These are phyloP conservation scores for Papilio demoleus DNA, from an alignment of 2,888 invertebrate species.

Conservation along the genomic window DNA sequence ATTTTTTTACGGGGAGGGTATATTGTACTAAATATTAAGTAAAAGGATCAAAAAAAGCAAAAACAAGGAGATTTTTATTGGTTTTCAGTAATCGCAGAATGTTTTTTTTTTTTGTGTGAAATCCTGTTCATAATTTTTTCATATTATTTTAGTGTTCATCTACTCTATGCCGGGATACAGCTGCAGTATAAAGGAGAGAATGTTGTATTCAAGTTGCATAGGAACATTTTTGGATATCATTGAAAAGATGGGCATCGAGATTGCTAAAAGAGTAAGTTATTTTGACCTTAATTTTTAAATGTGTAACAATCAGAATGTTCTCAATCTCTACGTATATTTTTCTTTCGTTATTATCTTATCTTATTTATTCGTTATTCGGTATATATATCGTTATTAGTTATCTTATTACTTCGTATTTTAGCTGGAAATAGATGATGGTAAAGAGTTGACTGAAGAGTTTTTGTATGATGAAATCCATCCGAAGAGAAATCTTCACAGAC, in stretches of 20 bases:
- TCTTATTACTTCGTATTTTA: too few relatives aligned
- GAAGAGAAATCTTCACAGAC: conserved; percentile 92
- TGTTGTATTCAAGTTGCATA: conserved; percentile 99
- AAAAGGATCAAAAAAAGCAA: too few relatives aligned
- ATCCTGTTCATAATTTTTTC: conserved; percentile 13
- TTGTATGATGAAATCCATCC: conserved; percentile 97
- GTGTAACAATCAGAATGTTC: not conserved
- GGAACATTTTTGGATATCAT: conserved; percentile 94
- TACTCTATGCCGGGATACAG: conserved; percentile 99
- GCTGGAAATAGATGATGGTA: conserved; percentile 96
- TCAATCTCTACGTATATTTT: not conserved
- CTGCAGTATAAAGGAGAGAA: conserved; percentile 98
- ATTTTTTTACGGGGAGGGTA: too few relatives aligned
- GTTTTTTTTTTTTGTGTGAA: conserved; percentile 11
- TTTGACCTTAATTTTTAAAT: not conserved
- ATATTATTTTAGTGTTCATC: conserved; percentile 91
- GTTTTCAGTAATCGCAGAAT: too few relatives aligned
- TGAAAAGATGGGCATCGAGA: conserved; percentile 89
- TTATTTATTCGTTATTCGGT: too few relatives aligned
- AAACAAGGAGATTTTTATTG: too few relatives aligned
- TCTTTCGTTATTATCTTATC: not conserved
- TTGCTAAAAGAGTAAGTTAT: conserved; percentile 92
- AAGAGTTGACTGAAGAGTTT: conserved; percentile 95
- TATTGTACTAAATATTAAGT: too few relatives aligned
- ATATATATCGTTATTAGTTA: too few relatives aligned